A percentile compares a stretch with the other conserved stretches of the same genome.
phyloP scores from a whole-genome alignment of 2,888 invertebrate species.

The Clanis bilineata region DNA sequence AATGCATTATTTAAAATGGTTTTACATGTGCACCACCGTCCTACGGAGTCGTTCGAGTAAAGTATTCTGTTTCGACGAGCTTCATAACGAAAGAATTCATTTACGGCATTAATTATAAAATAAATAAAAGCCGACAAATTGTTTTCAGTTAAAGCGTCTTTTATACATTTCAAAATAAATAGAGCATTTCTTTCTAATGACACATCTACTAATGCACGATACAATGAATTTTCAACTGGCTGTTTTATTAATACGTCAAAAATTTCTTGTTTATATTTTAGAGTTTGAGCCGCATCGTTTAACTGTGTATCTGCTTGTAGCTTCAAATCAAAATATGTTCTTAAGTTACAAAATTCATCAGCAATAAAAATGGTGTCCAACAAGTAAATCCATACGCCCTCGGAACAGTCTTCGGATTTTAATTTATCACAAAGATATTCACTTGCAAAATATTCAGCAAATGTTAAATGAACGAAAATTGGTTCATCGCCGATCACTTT shows the following conservation, averaged over 20 bases:
- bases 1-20: not conserved
- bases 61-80: no score
- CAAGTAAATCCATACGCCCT: conserved; percentile 23
- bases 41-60: no score
- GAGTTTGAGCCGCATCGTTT: conserved; percentile 12
- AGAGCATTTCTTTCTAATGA: conserved; percentile 11
- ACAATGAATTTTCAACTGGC: not conserved
- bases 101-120: no score
- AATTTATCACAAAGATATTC: conserved; percentile 26
- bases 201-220: not conserved
- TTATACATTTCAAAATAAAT: conserved; percentile 22
- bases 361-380: conserved; percentile 21
- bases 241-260: not conserved
- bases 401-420: conserved; percentile 10
- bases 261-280: not conserved
- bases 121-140: conserved; percentile 1
- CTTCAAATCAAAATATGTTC: conserved; percentile 22
- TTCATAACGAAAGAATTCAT: no score
- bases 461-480: conserved; percentile 33
- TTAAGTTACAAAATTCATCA: not conserved
- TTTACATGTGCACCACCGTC: not conserved
- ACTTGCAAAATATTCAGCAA: conserved; percentile 31
- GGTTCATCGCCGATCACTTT: conserved; percentile 23
- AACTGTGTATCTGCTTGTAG: conserved; percentile 19
- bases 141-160: not conserved